Evolutionary conservation across 2,113 vertebrate genomes (phyloP), one percentile per base, ranked within the genome.

Genomic region (Cromileptes altivelis): DNA sequence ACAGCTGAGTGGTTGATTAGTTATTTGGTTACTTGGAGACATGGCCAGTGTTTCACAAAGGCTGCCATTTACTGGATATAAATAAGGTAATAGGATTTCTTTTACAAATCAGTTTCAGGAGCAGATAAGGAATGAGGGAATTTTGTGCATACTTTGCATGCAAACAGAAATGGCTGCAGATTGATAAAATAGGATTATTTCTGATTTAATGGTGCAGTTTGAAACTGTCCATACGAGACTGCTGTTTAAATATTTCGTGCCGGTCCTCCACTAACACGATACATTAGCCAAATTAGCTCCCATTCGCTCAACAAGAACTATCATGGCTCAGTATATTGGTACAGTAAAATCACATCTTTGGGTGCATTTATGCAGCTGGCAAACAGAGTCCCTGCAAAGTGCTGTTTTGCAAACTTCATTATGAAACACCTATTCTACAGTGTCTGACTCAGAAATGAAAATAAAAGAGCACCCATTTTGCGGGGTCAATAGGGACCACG

Each of bases 1-100:
- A 67, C 93, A 87, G 91, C 88, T 90, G 91, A 85, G 78, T 68
- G 63, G 40, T 71, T 92, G 89, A 93, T 90, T 88, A 88, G 62
- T 88, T 88, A 85, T 91, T 88, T 86, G 85, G 89, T 90, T 93
- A 86, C 83, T 84, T 49, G 30, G 85, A 91, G 89, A 90, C 89
- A 49, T 79, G 88, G 82, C 83, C 81, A 53, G 81, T 14, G 56
- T 83, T 84, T 81, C 68, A 91, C 82, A 92, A 89, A 90, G 86
- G 75, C 74, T 78, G 68, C 79, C 49, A 91, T 90, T 91, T 84
- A 93, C 65, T 33, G 77, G 75, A 72, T 83, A 82, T 82, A 91
- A 93, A 93, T 89, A 85, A 89, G 65, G 71, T 85, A 93, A 92
- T 87, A 53, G 69, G 65, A 90, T 88, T 88, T 89, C 65, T 86